phyloP scores from a whole-genome alignment of 2,797 vertebrate genomes.

The Sparidentex hasta region DNA sequence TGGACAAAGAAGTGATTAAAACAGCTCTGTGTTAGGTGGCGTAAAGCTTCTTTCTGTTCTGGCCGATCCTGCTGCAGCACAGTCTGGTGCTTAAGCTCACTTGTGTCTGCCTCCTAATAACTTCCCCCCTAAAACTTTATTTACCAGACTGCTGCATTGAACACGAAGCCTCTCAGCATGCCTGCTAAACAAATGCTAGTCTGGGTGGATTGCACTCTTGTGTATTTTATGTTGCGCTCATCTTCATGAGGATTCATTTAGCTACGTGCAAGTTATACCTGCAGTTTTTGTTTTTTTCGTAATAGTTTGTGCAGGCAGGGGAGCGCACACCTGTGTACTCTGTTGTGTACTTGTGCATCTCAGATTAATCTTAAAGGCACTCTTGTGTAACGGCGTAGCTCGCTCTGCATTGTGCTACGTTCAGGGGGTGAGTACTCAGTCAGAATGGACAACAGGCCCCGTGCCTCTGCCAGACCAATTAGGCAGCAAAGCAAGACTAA shows the following conservation, averaged over 20 bases:
- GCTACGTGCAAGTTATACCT: conserved; percentile 4
- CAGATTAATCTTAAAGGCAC: conserved; percentile 47
- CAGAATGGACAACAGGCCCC: conserved; percentile 73
- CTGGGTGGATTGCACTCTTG: conserved; percentile 26
- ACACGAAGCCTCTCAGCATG: background rate
- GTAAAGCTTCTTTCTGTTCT: background rate
- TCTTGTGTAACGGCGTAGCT: conserved; percentile 24
- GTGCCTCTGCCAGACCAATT: conserved; percentile 81
- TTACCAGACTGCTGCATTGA: conserved; percentile 8
- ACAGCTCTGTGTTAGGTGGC: background rate
- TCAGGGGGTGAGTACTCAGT: conserved; percentile 77
- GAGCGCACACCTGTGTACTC: conserved; percentile 20
- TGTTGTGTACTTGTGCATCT: conserved; percentile 41
- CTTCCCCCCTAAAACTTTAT: conserved; percentile 15
- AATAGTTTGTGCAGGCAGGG: conserved; percentile 20
- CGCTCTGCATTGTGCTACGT: conserved; percentile 43
- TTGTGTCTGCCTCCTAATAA: conserved; percentile 8
- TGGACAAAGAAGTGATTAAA: background rate
- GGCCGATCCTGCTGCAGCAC: background rate
- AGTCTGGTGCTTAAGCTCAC: background rate
- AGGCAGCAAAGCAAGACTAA: conserved; percentile 85
- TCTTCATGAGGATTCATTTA: conserved; percentile 17
- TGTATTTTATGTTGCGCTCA: conserved; percentile 26
- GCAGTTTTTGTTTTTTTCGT: conserved; percentile 16
- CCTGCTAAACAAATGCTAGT: conserved; percentile 22